A percentile compares a stretch with the other conserved stretches of the same genome.
Evolutionary conservation across 2,113 vertebrate species (phyloP).

Genomic region (Spea bombifrons): DNA sequence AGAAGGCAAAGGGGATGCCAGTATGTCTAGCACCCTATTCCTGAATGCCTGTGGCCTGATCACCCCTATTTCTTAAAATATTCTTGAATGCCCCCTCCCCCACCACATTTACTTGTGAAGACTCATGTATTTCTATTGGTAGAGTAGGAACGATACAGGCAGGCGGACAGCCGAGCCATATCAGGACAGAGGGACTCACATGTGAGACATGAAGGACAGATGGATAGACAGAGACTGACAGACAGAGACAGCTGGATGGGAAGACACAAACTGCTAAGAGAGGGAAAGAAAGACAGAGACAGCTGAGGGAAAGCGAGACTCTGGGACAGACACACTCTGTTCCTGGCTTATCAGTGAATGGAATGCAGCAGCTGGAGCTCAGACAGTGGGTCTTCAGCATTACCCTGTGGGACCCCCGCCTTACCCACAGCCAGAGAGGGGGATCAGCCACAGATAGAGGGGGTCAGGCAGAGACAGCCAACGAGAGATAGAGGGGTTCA

Average conservation of each 20-base stretch:
- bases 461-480: neutral
- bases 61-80: too few relatives aligned
- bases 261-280: neutral
- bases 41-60: too few relatives aligned
- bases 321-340: neutral
- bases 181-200: neutral
- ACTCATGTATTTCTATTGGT: too few relatives aligned
- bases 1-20: too few relatives aligned
- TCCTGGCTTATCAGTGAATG: constrained; percentile 31
- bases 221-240: neutral
- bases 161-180: too few relatives aligned
- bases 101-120: too few relatives aligned
- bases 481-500: neutral
- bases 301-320: constrained; percentile 3
- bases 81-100: too few relatives aligned
- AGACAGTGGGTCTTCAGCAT: constrained; percentile 18
- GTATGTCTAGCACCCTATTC: too few relatives aligned
- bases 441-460: neutral
- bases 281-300: constrained; percentile 15
- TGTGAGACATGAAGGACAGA: neutral
- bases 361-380: constrained; percentile 31
- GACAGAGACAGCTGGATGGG: constrained; percentile 6
- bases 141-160: too few relatives aligned
- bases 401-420: constrained; percentile 26
- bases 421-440: neutral